A percentile compares a stretch with the other conserved stretches of the same genome.
Conservation (phyloP, 2,797 vertebrate species). For the Eulemur rubriventer region DNA sequence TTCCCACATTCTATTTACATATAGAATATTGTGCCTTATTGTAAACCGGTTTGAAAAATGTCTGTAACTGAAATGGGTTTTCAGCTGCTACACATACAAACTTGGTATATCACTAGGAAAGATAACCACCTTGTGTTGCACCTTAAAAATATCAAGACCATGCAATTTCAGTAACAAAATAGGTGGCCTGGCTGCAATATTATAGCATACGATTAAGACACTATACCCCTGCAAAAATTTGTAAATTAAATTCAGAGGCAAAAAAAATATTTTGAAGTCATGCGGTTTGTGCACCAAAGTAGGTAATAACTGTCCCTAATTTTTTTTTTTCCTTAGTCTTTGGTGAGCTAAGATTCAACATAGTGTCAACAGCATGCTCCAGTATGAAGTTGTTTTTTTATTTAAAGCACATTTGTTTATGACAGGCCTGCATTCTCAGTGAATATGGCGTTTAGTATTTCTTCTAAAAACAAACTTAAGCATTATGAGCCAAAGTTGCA, state of each 20-base stretch:
- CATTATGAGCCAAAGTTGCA: constrained; percentile 83
- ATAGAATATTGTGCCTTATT: constrained; percentile 73
- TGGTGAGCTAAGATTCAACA: constrained; percentile 60
- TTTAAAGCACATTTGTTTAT: constrained; percentile 69
- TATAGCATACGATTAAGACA: constrained; percentile 28
- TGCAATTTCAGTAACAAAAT: constrained; percentile 49
- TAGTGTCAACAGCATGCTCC: constrained; percentile 55
- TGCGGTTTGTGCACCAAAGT: constrained; percentile 46
- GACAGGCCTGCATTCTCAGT: constrained; percentile 69
- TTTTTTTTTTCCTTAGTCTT: constrained; percentile 19
- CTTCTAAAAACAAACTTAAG: constrained; percentile 79
- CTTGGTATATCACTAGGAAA: constrained; percentile 44
- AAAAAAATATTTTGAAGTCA: constrained; percentile 66
- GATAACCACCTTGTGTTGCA: constrained; percentile 67
- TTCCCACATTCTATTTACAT: constrained; percentile 54
- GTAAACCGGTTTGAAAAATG: constrained; percentile 43
- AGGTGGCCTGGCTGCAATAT: constrained; percentile 38
- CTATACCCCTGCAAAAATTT: constrained; percentile 56
- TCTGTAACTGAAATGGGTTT: constrained; percentile 49
- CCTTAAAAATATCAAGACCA: constrained; percentile 63
- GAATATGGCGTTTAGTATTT: constrained; percentile 81
- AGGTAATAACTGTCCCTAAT: constrained; percentile 52
- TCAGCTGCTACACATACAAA: constrained; percentile 41
- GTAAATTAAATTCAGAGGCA: constrained; percentile 58
- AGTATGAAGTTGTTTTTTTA: constrained; percentile 60